Evolutionary conservation across 1,140 invertebrate species (phyloP), one percentile per base, ranked within the genome.

Genomic region (Drosophila ogumai): DNA sequence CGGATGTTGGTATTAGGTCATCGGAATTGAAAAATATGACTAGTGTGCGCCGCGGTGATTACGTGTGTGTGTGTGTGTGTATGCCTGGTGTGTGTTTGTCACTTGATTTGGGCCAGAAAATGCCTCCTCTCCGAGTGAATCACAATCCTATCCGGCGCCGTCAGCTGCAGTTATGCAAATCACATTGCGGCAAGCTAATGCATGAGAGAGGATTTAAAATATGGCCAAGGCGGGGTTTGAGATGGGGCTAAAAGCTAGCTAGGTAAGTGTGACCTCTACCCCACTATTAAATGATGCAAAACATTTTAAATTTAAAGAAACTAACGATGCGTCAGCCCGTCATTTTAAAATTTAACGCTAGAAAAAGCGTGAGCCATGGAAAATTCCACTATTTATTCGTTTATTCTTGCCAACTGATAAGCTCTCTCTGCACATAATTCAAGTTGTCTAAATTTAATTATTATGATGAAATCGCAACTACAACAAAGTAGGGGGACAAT

Each of bases 1-100:
- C 68, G 66, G 66, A 72, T 59, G 68, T 72, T 72, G 31, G 66
- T 36, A 72, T 72, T 72, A 72, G 66, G 68, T 72, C 68, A 72
- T 72, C 68, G 38, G 68, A 47, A 72, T 69, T 72, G 49, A 72
- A 72, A 69, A 71, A 57, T 72, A 58, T 72, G 41, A 57, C 50
- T 56, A 34, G 28, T 58, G 38, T 34, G 61, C 40, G 54, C 8
- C 38, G 50, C 32, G 32, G 22, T 44, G 40, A 40, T 71, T 71
- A 69, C 50, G 50, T 49, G 49, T 47, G 22, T 34, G 47, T 56
- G 28, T 54, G n/a, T n/a, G 49, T 55, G 31, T 22, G 22, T 22
- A 22, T 22, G 22, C 22, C 22, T 22, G 22, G 22, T 22, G 22
- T 64, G 58, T 43, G n/a, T 50, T n/a, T 50, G 47, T 50, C 56